A percentile compares a stretch with the other conserved stretches of the same genome.
phyloP scores from a whole-genome alignment of 2,113 vertebrate genomes.

The Damaliscus lunatus region DNA sequence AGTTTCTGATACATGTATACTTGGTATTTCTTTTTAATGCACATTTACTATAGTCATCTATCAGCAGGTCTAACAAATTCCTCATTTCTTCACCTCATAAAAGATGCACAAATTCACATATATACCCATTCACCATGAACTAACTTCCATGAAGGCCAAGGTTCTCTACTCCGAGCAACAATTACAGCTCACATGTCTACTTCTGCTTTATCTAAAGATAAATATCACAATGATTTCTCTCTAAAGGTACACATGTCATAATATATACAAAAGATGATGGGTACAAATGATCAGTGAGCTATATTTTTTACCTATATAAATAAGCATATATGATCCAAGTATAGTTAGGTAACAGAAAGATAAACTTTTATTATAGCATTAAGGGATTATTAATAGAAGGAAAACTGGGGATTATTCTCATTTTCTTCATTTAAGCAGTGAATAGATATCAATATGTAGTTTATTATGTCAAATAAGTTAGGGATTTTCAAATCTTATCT shows the following conservation, averaged over 20 bases:
- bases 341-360: slow-evolving; percentile 37
- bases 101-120: background rate
- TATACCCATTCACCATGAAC: background rate
- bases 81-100: background rate
- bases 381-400: background rate
- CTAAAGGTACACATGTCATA: background rate
- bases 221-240: background rate
- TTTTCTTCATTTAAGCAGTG: slow-evolving; percentile 19
- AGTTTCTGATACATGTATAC: slow-evolving; percentile 72
- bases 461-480: slow-evolving; percentile 19
- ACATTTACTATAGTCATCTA: slow-evolving; percentile 70
- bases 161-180: background rate
- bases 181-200: background rate
- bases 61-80: slow-evolving; percentile 52
- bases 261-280: background rate
- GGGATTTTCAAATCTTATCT: slow-evolving; percentile 32
- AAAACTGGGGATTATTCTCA: slow-evolving; percentile 47
- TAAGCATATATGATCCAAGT: background rate
- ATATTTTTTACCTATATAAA: background rate
- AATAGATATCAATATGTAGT: background rate
- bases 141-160: background rate
- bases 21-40: slow-evolving; percentile 81
- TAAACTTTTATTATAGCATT: slow-evolving; percentile 12
- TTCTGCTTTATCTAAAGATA: background rate
- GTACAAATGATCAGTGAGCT: background rate